Evolutionary conservation across 2,113 vertebrate genomes (phyloP), one percentile per base, ranked within the genome.

Genomic region (Nansenia antarctica): DNA sequence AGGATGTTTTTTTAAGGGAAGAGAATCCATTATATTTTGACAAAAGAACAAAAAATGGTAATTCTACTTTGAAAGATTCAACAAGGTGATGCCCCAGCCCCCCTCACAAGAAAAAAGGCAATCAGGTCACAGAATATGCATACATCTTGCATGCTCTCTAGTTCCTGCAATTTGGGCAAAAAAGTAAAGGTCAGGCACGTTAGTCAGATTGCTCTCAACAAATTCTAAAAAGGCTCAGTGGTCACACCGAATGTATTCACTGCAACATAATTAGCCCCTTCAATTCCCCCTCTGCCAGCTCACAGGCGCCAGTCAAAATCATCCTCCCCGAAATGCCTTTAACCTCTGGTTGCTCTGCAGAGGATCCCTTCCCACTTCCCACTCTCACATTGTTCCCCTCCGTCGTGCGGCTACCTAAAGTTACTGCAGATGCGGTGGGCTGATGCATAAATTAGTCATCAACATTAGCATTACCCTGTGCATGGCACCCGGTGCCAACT

Each of bases 391-490:
- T 75, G 85, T 85, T 82, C 76, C 39, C 39, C 15, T 42, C 83
- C 70, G 7, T 64, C 34, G 22, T 24, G 60, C 57, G 37, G 35
- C 58, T 4, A 59, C 62, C 89, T 79, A 84, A 87, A 87, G 83
- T 85, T 81, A 77, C 82, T 76, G 82, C 87, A 88, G 85, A 91
- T 87, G 88, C 80, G 75, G 68, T 67, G 71, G 86, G 67, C 86
- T 82, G 83, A 83, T 94, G 95, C 96, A 98, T 98, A 96, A 93
- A 99, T 98, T 98, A 98, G 92, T 93, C 92, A 94, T 94, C 91
- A 90, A 93, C 96, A 98, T 98, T 96, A 98, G 95, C 95, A 96
- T 94, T 89, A 93, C 87, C 82, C 92, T 85, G 90, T 91, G 93
- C 93, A 92, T 94, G 92, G 87, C 94, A 93, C 92, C 95, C 94